Conservation (phyloP, 2,113 vertebrate species). For the Cercocebus atys region DNA sequence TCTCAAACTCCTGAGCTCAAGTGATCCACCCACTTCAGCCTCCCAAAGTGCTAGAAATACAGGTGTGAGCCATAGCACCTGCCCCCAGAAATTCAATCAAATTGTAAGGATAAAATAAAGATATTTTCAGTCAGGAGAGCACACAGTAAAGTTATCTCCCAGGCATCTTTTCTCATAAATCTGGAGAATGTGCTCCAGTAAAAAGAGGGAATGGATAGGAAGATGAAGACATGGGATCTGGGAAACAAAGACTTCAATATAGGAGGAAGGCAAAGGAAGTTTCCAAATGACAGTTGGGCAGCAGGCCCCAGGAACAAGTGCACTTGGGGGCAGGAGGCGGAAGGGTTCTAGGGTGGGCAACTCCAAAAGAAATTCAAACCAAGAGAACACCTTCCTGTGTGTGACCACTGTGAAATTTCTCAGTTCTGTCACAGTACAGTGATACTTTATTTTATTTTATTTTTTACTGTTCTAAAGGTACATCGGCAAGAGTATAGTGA, state of each 20-base stretch:
- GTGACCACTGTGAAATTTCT: not conserved
- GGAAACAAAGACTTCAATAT: not conserved
- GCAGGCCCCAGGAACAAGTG: not conserved
- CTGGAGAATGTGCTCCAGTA: not conserved
- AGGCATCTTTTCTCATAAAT: not conserved
- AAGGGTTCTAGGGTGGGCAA: not conserved
- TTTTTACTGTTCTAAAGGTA: too few species aligned
- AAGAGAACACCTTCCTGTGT: not conserved
- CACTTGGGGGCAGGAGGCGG: not conserved
- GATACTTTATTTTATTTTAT: too few species aligned
- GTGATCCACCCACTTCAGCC: not conserved
- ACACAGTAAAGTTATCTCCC: conserved; percentile 5
- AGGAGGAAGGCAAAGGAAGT: not conserved
- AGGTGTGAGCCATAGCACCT: not conserved
- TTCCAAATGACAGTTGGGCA: not conserved
- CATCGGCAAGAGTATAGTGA: not conserved
- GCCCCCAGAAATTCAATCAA: not conserved
- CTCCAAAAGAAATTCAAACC: not conserved
- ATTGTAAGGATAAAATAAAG: conserved; percentile 18
- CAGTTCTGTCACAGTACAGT: not conserved
- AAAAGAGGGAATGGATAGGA: not conserved
- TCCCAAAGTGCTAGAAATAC: not conserved
- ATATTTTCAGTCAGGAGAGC: not conserved
- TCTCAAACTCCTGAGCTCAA: not conserved
- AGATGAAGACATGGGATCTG: not conserved